Evolutionary conservation across 2,797 vertebrate species (phyloP), one percentile per base, ranked within the genome.

Genomic region (Megalops cyprinoides): DNA sequence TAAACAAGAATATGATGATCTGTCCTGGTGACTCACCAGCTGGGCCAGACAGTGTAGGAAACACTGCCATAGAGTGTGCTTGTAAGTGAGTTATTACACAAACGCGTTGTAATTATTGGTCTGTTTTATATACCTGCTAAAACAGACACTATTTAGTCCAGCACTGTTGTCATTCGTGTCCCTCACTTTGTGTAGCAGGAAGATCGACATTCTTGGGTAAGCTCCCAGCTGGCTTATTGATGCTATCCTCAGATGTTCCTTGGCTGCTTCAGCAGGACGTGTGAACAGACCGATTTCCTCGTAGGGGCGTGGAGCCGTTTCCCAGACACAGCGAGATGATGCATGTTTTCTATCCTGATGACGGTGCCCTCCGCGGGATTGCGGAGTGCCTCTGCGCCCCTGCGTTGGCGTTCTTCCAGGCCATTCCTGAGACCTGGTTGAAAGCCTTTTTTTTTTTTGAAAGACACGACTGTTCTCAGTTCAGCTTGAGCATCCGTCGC

Each of bases 241-340:
- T 91, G n/a, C 79, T 46, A 75, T 37, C 53, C 84, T 15, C 49
- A 91, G 88, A 93, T 91, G 89, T 92, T 91, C 80, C n/a, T 77
- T 78, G 87, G 85, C 78, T 80, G 82, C 85, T 79, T 84, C 81
- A 87, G 85, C 81, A 85, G 88, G 87, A 90, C 76, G 86, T 91
- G 89, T 87, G 85, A 87, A 79, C 88, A 86, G 89, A 82, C 48
- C 31, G 31, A 20, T 12, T 18, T 9, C 44, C 31, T 20, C 39
- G 28, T 28, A 31, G 3, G 60, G 60, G 34, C 23, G 37, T 34
- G 28, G 28, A 31, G 23, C 51, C 3, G 37, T 34, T 65, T 37
- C 12, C 18, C 60, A 34, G 60, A 37, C 60, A 65, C 60, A 65
- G 14, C 9, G 56, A 60, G n/a, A 28, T n/a, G 3, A 60, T 28